Evolutionary conservation across 1,140 invertebrate genomes (phyloP), one percentile per base, ranked within the genome.

Genomic region (Propsilocerus akamusi): DNA sequence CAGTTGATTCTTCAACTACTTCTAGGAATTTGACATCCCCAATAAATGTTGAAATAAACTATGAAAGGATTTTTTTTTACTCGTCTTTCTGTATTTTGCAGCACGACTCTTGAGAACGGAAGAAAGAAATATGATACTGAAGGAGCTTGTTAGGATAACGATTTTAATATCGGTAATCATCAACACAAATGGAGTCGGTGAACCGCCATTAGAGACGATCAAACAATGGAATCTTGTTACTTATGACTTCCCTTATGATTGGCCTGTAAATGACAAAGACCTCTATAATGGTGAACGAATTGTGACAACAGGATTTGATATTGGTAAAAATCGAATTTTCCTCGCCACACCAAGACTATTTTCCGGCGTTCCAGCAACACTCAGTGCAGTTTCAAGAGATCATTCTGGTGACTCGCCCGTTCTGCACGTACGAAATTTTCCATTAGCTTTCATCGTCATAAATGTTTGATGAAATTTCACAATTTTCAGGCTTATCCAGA

Each of bases 141-240:
- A 20, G 22, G 34, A 41, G 5, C 34, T 41, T 5, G 22, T 41
- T 41, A 41, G 34, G 34, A 20, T 41, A 41, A 41, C 34, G 17
- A 41, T 17, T 41, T 41, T 41, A 41, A 20, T 41, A 41, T 41
- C 34, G n/a, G 6, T 41, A 41, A 41, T 41, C 8, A 41, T 14
- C 17, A 17, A n/a, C 34, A 41, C 17, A 6, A 41, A 41, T 6
- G 17, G 34, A 8, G 34, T 41, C 5, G 34, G 34, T 17, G 34
- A 50, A 25, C 48, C 0, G 41, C 52, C 26, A 52, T 57, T 86
- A 3, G 78, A 86, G 56, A 75, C 79, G 2, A 59, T 83, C 3
- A 79, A 78, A 51, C 77, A 86, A 63, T 88, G 83, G 84, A 75
- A 71, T 17, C 57, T 83, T 1, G 56, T 85, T 0, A 72, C 76